A percentile compares a stretch with the other conserved stretches of the same genome.
Evolutionary conservation across 2,888 invertebrate species (phyloP).

Genomic region (Rhyacophila evoluta): DNA sequence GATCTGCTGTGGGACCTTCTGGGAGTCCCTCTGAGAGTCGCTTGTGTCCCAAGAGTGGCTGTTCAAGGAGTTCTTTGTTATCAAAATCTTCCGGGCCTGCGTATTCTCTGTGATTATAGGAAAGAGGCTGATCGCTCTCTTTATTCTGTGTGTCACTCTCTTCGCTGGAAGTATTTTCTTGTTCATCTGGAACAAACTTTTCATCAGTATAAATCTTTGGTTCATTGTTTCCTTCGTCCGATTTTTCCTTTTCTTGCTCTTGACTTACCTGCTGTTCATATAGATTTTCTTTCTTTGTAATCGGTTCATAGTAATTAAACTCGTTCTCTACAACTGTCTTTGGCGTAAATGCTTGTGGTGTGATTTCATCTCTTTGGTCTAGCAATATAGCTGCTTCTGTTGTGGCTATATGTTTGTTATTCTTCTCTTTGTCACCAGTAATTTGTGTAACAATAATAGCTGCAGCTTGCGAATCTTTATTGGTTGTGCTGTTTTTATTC

Average conservation of each 20-base stretch:
- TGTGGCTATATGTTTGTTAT: constrained; percentile 26
- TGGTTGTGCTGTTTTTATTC: not conserved
- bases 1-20: no score
- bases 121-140: constrained; percentile 29
- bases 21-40: constrained; percentile 30
- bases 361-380: constrained; percentile 47
- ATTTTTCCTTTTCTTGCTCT: constrained; percentile 32
- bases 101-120: constrained; percentile 38
- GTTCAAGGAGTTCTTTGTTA: constrained; percentile 47
- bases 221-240: constrained; percentile 35
- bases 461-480: constrained; percentile 48
- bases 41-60: constrained; percentile 41
- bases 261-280: constrained; percentile 46
- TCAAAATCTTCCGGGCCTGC: constrained; percentile 39
- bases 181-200: constrained; percentile 52
- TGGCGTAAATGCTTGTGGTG: constrained; percentile 47
- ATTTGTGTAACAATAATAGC: constrained; percentile 48
- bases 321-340: not conserved
- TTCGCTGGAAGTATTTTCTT: constrained; percentile 37
- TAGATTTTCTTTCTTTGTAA: constrained; percentile 11
- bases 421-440: constrained; percentile 41
- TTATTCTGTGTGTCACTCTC: constrained; percentile 30
- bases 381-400: constrained; percentile 38
- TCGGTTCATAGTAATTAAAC: not conserved
- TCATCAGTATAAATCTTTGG: constrained; percentile 44